Conservation (phyloP, 2,888 invertebrate species). For the Netelia fuscicornis region DNA sequence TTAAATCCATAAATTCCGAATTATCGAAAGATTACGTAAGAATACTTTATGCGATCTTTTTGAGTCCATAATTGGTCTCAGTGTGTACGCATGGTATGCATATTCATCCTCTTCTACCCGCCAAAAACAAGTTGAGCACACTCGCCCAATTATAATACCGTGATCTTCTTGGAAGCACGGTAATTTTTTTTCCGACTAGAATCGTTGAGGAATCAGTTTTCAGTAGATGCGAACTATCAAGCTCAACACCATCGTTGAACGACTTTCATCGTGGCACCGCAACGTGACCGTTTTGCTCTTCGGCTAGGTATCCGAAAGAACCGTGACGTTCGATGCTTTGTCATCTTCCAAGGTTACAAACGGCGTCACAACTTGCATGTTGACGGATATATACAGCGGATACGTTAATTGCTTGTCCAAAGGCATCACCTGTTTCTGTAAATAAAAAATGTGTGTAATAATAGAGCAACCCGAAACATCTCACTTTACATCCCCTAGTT, state of each 20-base stretch:
- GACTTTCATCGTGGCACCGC: constrained; percentile 34
- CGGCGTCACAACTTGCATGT: constrained; percentile 88
- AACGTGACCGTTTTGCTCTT: constrained; percentile 6
- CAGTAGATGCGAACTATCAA: constrained; percentile 13
- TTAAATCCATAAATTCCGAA: background rate
- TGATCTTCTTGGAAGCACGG: background rate
- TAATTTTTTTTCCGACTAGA: constrained; percentile 50
- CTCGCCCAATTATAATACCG: background rate
- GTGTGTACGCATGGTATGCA: background rate
- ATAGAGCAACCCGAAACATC: background rate
- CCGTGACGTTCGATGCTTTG: constrained; percentile 73
- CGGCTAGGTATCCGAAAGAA: constrained; percentile 75
- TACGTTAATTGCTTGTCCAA: constrained; percentile 88
- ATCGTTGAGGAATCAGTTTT: constrained; percentile 25
- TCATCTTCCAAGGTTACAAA: constrained; percentile 79
- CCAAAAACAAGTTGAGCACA: background rate
- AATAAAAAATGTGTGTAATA: constrained; percentile 69
- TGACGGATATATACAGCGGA: constrained; percentile 90
- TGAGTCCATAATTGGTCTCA: background rate
- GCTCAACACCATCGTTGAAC: constrained; percentile 16
- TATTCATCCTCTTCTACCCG: background rate
- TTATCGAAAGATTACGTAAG: background rate
- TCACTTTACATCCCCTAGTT: background rate
- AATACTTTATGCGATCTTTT: constrained; percentile 17
- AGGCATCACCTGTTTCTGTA: constrained; percentile 84